phyloP scores from a whole-genome alignment of 1,140 invertebrate species.

The Lepidotrigona ventralis region DNA sequence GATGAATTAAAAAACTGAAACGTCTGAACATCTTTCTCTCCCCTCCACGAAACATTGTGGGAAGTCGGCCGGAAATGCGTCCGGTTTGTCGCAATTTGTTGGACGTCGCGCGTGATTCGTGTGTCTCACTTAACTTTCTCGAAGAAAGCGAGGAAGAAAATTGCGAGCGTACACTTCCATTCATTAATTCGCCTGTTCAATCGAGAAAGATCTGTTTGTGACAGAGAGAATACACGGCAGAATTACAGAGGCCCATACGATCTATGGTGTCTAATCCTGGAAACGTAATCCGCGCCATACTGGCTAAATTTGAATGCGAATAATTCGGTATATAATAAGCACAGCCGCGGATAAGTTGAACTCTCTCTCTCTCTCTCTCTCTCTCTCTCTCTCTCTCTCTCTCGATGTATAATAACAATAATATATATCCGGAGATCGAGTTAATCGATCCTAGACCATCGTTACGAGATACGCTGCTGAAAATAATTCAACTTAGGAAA shows the following conservation, averaged over 20 bases:
- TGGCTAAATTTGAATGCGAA: background rate
- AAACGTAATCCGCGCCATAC: background rate
- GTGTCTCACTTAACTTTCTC: background rate
- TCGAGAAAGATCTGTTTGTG: background rate
- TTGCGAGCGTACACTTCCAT: background rate
- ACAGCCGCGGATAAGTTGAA: no score
- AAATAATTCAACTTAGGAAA: slow-evolving; percentile 3
- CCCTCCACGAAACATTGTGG: no score
- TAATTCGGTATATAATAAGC: background rate
- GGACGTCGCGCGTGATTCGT: background rate
- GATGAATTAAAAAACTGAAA: background rate
- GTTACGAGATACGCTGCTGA: background rate
- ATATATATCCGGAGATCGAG: background rate
- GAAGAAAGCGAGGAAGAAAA: background rate
- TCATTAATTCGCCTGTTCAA: slow-evolving; percentile 3
- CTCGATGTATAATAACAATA: background rate
- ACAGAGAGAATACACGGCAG: background rate
- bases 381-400: no score
- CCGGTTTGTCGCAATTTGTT: background rate
- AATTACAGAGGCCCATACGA: background rate
- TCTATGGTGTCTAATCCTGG: background rate
- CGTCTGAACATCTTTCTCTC: background rate
- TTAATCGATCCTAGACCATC: background rate
- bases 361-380: no score
- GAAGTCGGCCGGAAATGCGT: no score